Conservation (phyloP, 2,797 vertebrate species). For the Periparus ater region DNA sequence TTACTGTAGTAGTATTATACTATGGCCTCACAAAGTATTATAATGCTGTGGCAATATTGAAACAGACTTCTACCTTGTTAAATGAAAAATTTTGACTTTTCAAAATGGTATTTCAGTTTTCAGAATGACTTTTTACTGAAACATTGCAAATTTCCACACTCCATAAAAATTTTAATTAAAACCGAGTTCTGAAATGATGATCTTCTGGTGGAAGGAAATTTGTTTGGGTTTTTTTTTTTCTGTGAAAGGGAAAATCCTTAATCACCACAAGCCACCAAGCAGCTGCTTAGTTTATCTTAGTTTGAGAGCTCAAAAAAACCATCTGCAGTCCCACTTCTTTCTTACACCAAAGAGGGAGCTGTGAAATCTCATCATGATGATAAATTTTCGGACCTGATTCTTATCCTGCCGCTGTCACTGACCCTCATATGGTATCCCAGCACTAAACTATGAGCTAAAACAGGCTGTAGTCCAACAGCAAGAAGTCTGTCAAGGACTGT, state of each 20-base stretch:
- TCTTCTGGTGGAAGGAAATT: background rate
- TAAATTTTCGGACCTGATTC: background rate
- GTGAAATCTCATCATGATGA: background rate
- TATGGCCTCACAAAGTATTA: background rate
- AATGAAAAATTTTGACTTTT: slow-evolving; percentile 3
- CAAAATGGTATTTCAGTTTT: background rate
- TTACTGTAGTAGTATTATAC: background rate
- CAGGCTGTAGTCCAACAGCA: background rate
- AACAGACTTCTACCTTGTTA: background rate
- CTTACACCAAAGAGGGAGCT: background rate
- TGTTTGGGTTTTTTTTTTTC: background rate
- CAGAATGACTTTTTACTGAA: background rate
- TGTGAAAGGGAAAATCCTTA: background rate
- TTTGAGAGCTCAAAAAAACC: background rate
- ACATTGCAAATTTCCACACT: background rate
- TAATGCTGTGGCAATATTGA: background rate
- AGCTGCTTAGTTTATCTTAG: background rate
- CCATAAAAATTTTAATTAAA: background rate
- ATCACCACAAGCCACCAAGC: background rate
- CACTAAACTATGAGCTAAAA: background rate
- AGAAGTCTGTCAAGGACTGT: background rate
- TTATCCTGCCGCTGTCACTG: background rate
- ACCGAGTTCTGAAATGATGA: background rate
- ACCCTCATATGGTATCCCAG: background rate
- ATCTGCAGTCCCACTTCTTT: background rate